Percentiles rank a stretch among this genome's conserved stretches.
Conservation (phyloP, 2,797 vertebrate species). For the Pristis pectinata region DNA sequence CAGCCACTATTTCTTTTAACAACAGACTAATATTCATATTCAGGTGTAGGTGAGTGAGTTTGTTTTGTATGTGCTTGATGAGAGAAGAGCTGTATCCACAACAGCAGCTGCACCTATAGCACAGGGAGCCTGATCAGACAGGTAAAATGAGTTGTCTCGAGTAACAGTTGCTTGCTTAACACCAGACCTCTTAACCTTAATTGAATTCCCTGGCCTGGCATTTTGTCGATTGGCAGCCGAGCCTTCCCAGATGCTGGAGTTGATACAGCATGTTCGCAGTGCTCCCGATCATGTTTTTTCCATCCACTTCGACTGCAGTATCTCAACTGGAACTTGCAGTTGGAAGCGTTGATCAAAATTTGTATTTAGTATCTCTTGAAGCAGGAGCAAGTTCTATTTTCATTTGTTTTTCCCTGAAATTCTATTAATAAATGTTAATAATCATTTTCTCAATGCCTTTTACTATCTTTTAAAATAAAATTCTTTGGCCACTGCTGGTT, state of each 20-base stretch:
- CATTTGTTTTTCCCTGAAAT: neutral
- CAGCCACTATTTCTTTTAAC: neutral
- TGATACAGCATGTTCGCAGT: neutral
- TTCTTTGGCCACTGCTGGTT: neutral
- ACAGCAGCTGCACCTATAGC: no score
- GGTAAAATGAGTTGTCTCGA: neutral
- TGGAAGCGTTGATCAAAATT: no score
- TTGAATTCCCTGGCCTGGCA: neutral
- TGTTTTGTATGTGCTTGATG: neutral
- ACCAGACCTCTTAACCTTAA: neutral
- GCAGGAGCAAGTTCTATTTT: neutral
- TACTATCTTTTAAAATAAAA: neutral
- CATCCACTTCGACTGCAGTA: neutral
- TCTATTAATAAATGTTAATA: neutral
- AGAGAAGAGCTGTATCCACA: neutral
- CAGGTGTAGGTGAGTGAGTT: neutral
- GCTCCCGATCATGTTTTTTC: neutral
- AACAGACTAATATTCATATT: neutral
- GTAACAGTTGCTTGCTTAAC: neutral
- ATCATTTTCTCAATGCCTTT: neutral
- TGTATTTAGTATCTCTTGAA: neutral
- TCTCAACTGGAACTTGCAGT: neutral
- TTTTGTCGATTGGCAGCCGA: neutral
- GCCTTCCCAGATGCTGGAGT: neutral
- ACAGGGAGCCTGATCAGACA: neutral